Evolutionary conservation across 1,140 invertebrate species (phyloP).

Genomic region (Megathymus violae): DNA sequence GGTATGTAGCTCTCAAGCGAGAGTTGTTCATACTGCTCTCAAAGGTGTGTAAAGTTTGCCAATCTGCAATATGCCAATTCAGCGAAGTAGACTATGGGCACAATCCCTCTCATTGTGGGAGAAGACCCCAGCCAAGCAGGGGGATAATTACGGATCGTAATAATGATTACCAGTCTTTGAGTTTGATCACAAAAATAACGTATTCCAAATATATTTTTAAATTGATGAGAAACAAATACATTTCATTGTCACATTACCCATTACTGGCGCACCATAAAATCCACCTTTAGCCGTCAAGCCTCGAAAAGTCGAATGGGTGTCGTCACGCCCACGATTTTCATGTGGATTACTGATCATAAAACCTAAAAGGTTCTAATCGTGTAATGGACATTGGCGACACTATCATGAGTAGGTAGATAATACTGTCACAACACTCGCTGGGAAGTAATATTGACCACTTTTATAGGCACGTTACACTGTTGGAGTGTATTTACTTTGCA

Average conservation of each 20-base stretch:
- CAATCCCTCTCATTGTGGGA: too few relatives aligned
- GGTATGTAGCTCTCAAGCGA: too few relatives aligned
- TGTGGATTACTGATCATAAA: conserved; percentile 54
- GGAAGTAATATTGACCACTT: conserved; percentile 20
- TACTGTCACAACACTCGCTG: conserved; percentile 34
- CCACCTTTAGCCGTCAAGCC: conserved; percentile 15
- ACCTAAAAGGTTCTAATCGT: conserved; percentile 62
- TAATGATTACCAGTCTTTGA: too few relatives aligned
- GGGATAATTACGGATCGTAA: too few relatives aligned
- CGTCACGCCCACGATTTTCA: conserved; percentile 49
- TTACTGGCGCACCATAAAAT: conserved; percentile 17
- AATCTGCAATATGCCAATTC: too few relatives aligned
- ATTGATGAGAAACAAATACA: too few relatives aligned
- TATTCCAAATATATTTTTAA: too few relatives aligned
- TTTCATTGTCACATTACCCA: neutral
- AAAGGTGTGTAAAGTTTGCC: too few relatives aligned
- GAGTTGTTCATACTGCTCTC: too few relatives aligned
- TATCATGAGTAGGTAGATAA: conserved; percentile 41
- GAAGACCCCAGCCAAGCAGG: too few relatives aligned
- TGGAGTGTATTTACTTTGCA: neutral
- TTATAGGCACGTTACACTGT: neutral
- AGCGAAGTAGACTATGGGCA: too few relatives aligned
- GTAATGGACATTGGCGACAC: conserved; percentile 56
- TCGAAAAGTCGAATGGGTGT: conserved; percentile 23
- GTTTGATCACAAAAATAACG: too few relatives aligned